Base-by-base conservation (phyloP, 2,113 vertebrate genomes). In the Festucalex cinctus region DNA sequence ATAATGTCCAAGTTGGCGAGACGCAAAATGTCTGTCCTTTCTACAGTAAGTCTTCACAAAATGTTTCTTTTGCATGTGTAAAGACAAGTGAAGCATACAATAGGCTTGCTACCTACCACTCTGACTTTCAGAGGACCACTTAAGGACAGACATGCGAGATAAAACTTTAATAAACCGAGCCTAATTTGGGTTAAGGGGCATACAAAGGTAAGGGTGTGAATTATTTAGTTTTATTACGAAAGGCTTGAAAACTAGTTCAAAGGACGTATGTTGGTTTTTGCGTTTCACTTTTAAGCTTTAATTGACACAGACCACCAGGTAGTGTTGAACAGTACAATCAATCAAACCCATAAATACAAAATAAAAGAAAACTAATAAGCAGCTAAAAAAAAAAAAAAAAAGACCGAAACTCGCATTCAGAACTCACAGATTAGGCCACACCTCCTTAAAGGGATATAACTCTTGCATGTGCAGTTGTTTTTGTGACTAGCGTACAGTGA, bases 131-230 rank as follows among this genome's bases (percentile, higher is more conserved):
- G 64, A 76, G 56, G 63, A 70, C 22, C 22, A 58, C 58, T 81
- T 75, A 64, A 69, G 67, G 61, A 67, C 32, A 6, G 56, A 48
- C 46, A 41, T 1, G 12, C 20, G 19, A 51, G 58, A 77, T 76
- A 20, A 77, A 63, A 69, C 48, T 66, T 74, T 69, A 63, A 74
- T 74, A 65, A 63, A 17, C 24, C n/a, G 44, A 51, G 41, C 26
- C 62, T 78, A 66, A 79, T 82, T 70, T 63, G 53, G 64, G 65
- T 69, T 43, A 41, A 64, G 41, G 66, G 41, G 6, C 64, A 65
- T 20, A 5, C 12, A 49, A 65, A 80, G 71, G 35, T 68, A 51
- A 73, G 51, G 65, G 26, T 57, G 71, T 74, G 59, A 77, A 81
- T 77, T 44, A 77, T 83, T 72, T 74, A 68, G 37, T 54, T 44